Evolutionary conservation across 2,888 invertebrate genomes (phyloP).

Genomic region (Drosophila prostipennis): DNA sequence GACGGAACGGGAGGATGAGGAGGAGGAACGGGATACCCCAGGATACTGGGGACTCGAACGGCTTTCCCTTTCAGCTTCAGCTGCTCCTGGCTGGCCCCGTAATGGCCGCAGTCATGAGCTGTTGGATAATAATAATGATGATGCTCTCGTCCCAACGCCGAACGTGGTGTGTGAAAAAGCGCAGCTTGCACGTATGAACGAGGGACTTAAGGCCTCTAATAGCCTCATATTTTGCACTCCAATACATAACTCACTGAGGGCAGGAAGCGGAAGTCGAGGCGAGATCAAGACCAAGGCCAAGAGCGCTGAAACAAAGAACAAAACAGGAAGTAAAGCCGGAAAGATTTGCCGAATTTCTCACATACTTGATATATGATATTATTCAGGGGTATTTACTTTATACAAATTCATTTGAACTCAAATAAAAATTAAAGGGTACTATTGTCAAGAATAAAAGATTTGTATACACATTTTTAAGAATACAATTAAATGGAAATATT

Average conservation of each 20-base stretch:
- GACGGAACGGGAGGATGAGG: conserved; percentile 48
- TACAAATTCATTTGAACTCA: no score
- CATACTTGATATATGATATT: background rate
- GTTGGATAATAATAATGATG: conserved; percentile 57
- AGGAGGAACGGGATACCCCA: conserved; percentile 17
- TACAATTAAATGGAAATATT: no score
- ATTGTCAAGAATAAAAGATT: no score
- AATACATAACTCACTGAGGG: conserved; percentile 56
- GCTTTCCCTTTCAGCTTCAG: conserved; percentile 67
- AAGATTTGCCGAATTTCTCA: background rate
- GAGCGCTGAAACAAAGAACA: conserved; percentile 27
- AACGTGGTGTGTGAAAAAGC: conserved; percentile 71
- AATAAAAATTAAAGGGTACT: no score
- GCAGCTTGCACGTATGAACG: conserved; percentile 68
- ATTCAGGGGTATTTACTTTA: no score
- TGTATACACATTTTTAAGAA: no score
- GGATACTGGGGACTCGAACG: conserved; percentile 43
- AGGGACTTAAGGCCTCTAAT: conserved; percentile 58
- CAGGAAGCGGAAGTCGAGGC: conserved; percentile 15
- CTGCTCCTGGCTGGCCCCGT: conserved; percentile 44
- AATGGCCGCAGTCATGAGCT: conserved; percentile 68
- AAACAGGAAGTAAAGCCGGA: conserved; percentile 1
- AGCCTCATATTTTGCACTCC: conserved; percentile 60
- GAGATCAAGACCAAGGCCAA: conserved; percentile 49
- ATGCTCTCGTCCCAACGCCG: conserved; percentile 23